Evolutionary conservation across 2,113 vertebrate genomes (phyloP), one percentile per base, ranked within the genome.

Genomic region (Cercopithecus mona): DNA sequence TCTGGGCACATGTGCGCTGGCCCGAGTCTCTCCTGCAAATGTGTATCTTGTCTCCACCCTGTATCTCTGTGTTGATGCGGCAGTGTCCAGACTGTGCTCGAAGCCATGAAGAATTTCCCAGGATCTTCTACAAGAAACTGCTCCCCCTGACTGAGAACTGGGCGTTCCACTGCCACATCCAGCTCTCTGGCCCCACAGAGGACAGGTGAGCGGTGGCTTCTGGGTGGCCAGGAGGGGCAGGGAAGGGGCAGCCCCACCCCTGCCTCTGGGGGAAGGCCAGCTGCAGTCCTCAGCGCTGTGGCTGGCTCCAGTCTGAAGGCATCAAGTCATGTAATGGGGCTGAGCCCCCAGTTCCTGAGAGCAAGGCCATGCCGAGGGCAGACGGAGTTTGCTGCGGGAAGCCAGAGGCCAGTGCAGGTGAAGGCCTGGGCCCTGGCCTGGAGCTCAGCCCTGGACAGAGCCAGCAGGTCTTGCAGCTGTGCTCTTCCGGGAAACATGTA

Each of bases 1-100:
- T 35, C 20, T 35, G n/a, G 27, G 22, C 8, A 43, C 6, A 9
- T 2, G 0, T 9, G 8, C 20, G 5, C 76, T 7, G 6, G 12
- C 45, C 78, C 45, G 0, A 9, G 5, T 38, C 40, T 30, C 32
- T 25, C 61, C 61, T 30, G 25, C 40, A 84, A 27, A 32, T 0
- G 0, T 2, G 7, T 18, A n/a, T 72, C 27, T 17, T 6, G 13
- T 3, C 3, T 80, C 8, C 7, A 12, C 43, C 30, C 25, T 3
- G 9, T 7, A 5, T 8, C 55, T 45, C 83, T 72, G 13, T 27
- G 43, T 38, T 3, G 0, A 35, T 13, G 12, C 1, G 8, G 35
- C 12, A 3, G 50, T 22, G n/a, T 22, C 25, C 59, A 78, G 64
- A 40, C 64, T 32, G 12, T 27, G 0, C 22, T 30, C 9, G 8